Percentiles rank a stretch among this genome's conserved stretches.
phyloP scores from a whole-genome alignment of 2,797 vertebrate species.

The Phoxinus dragarum region DNA sequence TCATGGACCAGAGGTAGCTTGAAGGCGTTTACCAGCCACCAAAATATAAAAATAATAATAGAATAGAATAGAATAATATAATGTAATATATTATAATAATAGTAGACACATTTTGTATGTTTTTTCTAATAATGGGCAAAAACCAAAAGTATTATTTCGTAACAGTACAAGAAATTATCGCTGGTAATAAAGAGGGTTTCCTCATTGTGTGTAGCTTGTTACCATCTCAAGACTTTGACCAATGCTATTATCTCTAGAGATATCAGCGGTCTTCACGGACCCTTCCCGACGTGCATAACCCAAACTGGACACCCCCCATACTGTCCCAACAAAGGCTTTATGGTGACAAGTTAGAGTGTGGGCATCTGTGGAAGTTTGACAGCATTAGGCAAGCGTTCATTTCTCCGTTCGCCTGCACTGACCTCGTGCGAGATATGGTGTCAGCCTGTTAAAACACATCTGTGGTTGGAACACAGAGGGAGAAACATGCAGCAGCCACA shows the following conservation, averaged over 20 bases:
- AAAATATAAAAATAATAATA: not conserved
- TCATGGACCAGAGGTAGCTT: not conserved
- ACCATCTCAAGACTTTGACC: not conserved
- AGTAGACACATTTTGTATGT: too few relatives aligned
- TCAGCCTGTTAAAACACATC: constrained; percentile 51
- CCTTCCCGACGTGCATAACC: not conserved
- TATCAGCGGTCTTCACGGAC: not conserved
- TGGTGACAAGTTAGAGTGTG: constrained; percentile 28
- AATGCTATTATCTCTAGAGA: not conserved
- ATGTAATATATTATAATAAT: not conserved
- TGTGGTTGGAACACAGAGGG: constrained; percentile 15
- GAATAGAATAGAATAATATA: not conserved
- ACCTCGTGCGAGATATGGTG: constrained; percentile 40
- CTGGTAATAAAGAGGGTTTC: not conserved
- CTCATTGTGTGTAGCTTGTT: not conserved
- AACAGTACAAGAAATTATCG: not conserved
- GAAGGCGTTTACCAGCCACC: too few relatives aligned
- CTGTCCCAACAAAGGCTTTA: constrained; percentile 27
- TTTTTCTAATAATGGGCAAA: not conserved
- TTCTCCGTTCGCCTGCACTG: constrained; percentile 26
- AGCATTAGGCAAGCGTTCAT: constrained; percentile 44
- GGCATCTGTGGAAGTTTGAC: constrained; percentile 17
- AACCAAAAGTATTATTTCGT: not conserved
- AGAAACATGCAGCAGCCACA: constrained; percentile 34
- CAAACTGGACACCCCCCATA: not conserved